These are phyloP conservation scores for Neelides sp. DNA, from an alignment of 1,140 invertebrate genomes.

Conservation along the genomic window DNA sequence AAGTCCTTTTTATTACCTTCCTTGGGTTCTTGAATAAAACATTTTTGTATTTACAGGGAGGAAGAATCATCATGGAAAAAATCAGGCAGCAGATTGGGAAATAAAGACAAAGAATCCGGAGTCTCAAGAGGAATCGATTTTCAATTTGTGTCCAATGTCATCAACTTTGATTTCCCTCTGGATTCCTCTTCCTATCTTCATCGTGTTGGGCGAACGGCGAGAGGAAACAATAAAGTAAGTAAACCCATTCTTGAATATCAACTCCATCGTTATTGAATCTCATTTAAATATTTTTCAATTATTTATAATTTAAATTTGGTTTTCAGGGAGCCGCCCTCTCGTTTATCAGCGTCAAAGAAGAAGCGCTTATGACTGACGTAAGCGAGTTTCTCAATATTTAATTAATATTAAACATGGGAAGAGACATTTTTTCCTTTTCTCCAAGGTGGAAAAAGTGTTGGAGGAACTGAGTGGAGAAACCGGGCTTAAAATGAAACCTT, in stretches of 20 bases:
- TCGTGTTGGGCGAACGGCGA: conserved; percentile 82
- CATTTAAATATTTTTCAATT: not conserved
- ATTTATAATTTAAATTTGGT: not conserved
- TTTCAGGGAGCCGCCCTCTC: conserved; percentile 78
- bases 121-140: conserved; percentile 95
- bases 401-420: not conserved
- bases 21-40: too few relatives aligned
- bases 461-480: conserved; percentile 25
- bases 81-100: conserved; percentile 10
- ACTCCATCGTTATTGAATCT: not conserved
- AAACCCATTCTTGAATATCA: not conserved
- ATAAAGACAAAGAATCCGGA: conserved; percentile 78
- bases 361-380: conserved; percentile 57
- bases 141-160: conserved; percentile 90
- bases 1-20: too few relatives aligned
- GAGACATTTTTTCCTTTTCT: not conserved
- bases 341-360: conserved; percentile 75
- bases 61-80: conserved; percentile 8
- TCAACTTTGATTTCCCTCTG: conserved; percentile 94
- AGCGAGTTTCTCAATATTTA: conserved; percentile 38
- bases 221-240: conserved; percentile 68
- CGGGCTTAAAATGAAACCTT: conserved; percentile 43
- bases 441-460: conserved; percentile 23
- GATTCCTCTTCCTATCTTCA: conserved; percentile 84
- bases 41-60: not conserved